Evolutionary conservation across 1,140 invertebrate species (phyloP), one percentile per base, ranked within the genome.

Genomic region (Cardiocondyla obscurior): DNA sequence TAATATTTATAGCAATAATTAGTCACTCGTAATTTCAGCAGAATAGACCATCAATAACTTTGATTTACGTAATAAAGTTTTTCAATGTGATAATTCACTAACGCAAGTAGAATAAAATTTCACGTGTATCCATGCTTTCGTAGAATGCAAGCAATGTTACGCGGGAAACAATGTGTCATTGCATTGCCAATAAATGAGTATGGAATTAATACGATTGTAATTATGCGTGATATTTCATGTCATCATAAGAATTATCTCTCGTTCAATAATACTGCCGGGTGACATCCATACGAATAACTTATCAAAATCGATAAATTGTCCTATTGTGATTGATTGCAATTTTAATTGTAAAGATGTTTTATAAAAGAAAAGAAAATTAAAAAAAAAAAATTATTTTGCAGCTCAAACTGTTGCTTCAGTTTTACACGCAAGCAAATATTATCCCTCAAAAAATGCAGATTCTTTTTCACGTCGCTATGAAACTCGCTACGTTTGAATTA

Each of bases 211-310:
- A n/a, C n/a, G 19, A 46, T 64, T 42, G n/a, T 64, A 64, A 76
- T 76, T 76, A 76, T 76, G 42, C 44, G 3, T 76, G 14, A 65
- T 76, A 65, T 77, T 77, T 77, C 44, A 76, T 19, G 14, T 64
- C 44, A 28, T 36, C 49, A 14, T 49, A 51, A 77, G 73, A 77
- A 65, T 77, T 49, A 77, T 65, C 30, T 46, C n/a, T 65, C 22
- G 30, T 19, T 74, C 55, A 30, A 0, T 19, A 36, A 77, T 65
- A 28, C 8, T 6, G 12, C 0, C 14, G 19, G 19, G 12, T 10
- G 2, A 28, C 33, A 44, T 60, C 36, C 25, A 62, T 60, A 44
- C 28, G 4, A 22, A 72, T 16, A 6, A 51, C 51, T 57, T 36
- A 36, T 51, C 7, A 22, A 65, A 22, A 77, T 77, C 44, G 14